Evolutionary conservation across 2,888 invertebrate species (phyloP).

Genomic region (Netelia virgata): DNA sequence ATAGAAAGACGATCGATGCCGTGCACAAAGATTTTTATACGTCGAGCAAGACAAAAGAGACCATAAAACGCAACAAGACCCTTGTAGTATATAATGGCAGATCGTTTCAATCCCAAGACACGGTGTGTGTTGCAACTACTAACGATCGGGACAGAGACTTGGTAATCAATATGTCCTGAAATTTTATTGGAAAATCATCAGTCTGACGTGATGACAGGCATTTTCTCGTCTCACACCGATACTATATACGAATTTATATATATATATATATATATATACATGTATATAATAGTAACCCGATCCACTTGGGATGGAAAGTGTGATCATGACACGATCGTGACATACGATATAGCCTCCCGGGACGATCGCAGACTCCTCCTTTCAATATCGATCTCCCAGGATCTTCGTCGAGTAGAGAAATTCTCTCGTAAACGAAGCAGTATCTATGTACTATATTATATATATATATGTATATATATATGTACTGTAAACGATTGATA

Average conservation of each 20-base stretch:
- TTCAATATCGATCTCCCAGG: slow-evolving; percentile 44
- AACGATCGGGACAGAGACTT: not conserved
- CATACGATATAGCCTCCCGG: slow-evolving; percentile 49
- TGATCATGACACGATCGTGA: slow-evolving; percentile 63
- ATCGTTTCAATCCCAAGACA: slow-evolving; percentile 40
- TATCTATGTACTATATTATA: slow-evolving; percentile 1
- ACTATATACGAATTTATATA: not conserved
- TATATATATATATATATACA: slow-evolving; percentile 25
- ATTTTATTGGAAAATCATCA: slow-evolving; percentile 56
- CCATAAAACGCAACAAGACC: slow-evolving; percentile 23
- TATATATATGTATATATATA: not conserved
- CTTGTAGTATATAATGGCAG: slow-evolving; percentile 29
- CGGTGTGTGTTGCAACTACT: not conserved
- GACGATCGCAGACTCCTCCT: slow-evolving; percentile 36
- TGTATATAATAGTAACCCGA: slow-evolving; percentile 58
- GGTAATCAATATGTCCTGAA: slow-evolving; percentile 52
- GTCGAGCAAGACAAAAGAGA: slow-evolving; percentile 27
- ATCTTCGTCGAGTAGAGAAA: slow-evolving; percentile 38
- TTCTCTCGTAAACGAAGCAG: slow-evolving; percentile 40
- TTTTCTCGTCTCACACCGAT: slow-evolving; percentile 38
- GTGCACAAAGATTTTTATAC: not conserved
- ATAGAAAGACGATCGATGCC: no score
- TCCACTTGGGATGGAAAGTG: slow-evolving; percentile 52
- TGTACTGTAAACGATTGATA: slow-evolving; percentile 2
- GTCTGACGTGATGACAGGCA: slow-evolving; percentile 46